Base-by-base conservation (phyloP, 1,140 invertebrate species). In the Sarcophaga bullata region DNA sequence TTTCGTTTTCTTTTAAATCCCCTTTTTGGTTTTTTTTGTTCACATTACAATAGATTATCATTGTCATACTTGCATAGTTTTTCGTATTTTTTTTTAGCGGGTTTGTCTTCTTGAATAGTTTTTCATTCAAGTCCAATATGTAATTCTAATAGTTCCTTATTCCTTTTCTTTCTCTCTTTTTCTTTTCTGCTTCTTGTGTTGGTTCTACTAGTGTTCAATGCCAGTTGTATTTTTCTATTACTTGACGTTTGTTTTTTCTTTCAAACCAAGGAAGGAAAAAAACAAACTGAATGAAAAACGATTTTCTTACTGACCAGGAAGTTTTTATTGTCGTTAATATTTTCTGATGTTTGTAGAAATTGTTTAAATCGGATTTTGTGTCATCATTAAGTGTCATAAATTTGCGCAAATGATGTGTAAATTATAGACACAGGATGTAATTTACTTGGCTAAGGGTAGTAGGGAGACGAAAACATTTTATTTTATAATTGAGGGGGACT, bases 381-480 rank as follows among this genome's bases (percentile, higher is more conserved):
- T 17, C 17, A 19, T 68, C 62, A 68, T 68, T 25, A 68, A 68
- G 62, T 68, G 62, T 68, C 62, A 68, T 68, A 68, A 68, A 68
- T 68, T 68, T 68, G 7, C 11, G 4, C n/a, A 19, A 50, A 78
- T 78, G 75, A 78, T 17, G 75, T 78, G 75, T 50, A 78, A 78
- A 78, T 78, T 78, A 48, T 78, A 50, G 3, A 50, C 75, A 37
- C 25, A 37, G 75, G 75, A 78, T 78, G 49, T 78, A 50, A 78
- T 78, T 78, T 78, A 50, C 25, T 37, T 37, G 25, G 75, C 17
- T 78, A 50, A 78, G 15, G 49, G 15, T 58, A n/a, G 13, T 37
- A 37, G 25, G 25, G 25, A 37, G 25, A 37, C 1, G 25, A 37
- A 37, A 37, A 37, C 1, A 37, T 2, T 37, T 37, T 37, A 37